A percentile compares a stretch with the other conserved stretches of the same genome.
phyloP scores from a whole-genome alignment of 2,797 vertebrate species.

The Erithacus rubecula region DNA sequence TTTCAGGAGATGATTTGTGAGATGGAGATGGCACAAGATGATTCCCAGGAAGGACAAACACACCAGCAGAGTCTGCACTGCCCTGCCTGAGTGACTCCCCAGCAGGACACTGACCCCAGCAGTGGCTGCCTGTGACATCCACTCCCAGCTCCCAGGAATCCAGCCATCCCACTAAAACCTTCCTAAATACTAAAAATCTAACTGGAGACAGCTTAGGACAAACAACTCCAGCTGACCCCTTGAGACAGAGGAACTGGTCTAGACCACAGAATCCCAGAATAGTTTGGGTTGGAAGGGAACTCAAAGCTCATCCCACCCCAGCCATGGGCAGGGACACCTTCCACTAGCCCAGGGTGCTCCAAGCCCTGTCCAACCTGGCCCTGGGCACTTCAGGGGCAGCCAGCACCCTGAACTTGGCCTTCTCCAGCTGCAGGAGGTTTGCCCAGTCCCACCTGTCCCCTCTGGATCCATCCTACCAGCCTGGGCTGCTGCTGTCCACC shows the following conservation, averaged over 20 bases:
- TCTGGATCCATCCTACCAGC: neutral
- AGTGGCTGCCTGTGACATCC: neutral
- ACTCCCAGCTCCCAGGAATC: neutral
- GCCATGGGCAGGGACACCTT: neutral
- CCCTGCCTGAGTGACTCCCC: rapidly evolving
- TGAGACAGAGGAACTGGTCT: neutral
- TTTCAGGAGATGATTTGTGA: neutral
- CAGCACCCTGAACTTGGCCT: too few species aligned
- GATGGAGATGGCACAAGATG: neutral
- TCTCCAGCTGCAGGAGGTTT: neutral
- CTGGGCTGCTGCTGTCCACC: neutral
- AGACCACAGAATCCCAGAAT: too few species aligned
- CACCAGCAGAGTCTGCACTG: rapidly evolving
- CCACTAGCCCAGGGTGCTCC: neutral
- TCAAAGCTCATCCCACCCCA: neutral
- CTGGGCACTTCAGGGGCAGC: neutral
- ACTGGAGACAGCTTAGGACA: neutral
- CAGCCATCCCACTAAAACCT: neutral
- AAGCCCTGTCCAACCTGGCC: rapidly evolving
- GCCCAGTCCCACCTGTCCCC: neutral
- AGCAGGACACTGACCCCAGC: neutral
- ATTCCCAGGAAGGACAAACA: neutral
- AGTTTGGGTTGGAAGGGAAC: neutral
- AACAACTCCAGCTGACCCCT: neutral
- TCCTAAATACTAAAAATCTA: neutral